These are phyloP conservation scores for Diachasma alloeum DNA, from an alignment of 1,140 invertebrate species.

Conservation along the genomic window DNA sequence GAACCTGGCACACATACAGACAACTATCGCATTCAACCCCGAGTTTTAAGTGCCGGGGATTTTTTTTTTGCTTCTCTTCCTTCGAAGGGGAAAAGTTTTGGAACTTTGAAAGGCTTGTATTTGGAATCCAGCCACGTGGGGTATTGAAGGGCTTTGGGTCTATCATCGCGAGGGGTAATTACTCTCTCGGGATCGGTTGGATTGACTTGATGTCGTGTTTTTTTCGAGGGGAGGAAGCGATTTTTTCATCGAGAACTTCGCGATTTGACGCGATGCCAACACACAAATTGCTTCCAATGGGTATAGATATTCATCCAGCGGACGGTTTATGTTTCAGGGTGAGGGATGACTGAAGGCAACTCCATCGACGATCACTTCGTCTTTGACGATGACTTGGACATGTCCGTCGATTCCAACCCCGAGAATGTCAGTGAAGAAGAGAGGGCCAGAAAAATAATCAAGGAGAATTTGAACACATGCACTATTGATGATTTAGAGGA, in stretches of 20 bases:
- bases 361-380: background rate
- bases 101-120: background rate
- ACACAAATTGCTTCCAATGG: background rate
- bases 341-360: background rate
- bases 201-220: background rate
- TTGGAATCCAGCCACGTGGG: background rate
- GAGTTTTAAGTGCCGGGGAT: background rate
- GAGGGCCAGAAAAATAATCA: background rate
- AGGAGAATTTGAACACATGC: background rate
- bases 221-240: background rate
- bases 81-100: background rate
- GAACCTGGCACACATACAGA: slow-evolving; percentile 6
- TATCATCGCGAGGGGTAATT: background rate
- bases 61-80: background rate
- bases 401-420: background rate
- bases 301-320: too few species aligned
- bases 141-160: background rate
- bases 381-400: background rate
- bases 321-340: background rate
- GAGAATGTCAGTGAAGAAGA: background rate
- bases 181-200: background rate
- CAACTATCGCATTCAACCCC: background rate
- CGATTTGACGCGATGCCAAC: background rate
- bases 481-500: background rate
- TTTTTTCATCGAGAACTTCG: background rate